Conservation (phyloP, 2,113 vertebrate genomes). For the Galemys pyrenaicus region DNA sequence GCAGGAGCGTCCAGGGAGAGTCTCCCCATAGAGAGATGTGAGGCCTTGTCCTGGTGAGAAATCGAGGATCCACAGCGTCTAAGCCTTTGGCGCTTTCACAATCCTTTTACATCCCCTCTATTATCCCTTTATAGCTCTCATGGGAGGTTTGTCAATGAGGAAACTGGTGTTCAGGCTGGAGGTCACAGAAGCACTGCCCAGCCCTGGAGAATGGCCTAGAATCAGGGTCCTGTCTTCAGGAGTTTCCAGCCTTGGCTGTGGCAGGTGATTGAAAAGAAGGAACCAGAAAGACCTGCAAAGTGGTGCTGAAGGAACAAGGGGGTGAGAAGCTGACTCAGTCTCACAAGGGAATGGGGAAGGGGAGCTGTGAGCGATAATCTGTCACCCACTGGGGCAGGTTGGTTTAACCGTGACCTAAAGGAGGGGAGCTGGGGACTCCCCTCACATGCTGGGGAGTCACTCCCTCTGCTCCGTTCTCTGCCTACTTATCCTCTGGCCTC, state of each 20-base stretch:
- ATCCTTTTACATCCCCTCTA: neutral
- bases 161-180: neutral
- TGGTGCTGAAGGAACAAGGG: neutral
- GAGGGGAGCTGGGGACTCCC: neutral
- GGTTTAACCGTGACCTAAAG: neutral
- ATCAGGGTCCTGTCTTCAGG: neutral
- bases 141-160: neutral
- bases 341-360: too few species aligned
- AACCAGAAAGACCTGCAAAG: neutral
- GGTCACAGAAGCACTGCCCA: neutral
- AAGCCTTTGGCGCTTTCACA: neutral
- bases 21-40: neutral
- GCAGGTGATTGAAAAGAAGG: neutral
- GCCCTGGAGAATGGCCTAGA: neutral
- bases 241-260: neutral
- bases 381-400: neutral
- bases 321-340: neutral
- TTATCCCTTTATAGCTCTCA: neutral
- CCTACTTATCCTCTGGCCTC: neutral
- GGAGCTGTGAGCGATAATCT: accelerated
- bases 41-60: neutral
- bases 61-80: neutral
- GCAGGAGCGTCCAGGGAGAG: accelerated
- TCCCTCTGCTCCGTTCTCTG: neutral
- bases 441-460: neutral